A percentile compares a stretch with the other conserved stretches of the same genome.
These are phyloP conservation scores for Pachydiplax longipennis DNA, from an alignment of 2,888 invertebrate genomes.

Conservation along the genomic window DNA sequence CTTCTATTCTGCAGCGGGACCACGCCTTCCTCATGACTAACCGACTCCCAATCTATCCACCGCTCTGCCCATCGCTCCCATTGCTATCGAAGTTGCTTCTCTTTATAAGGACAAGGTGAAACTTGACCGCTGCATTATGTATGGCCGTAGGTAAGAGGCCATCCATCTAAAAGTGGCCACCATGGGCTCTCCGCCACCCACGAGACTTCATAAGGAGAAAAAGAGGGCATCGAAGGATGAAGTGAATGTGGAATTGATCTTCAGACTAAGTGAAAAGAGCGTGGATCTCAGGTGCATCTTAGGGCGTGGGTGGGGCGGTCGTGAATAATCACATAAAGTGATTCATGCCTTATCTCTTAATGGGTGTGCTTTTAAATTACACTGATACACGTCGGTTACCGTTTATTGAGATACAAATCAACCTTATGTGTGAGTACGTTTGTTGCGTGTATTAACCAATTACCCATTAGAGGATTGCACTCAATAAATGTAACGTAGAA, in stretches of 20 bases:
- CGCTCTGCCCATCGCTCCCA: background rate
- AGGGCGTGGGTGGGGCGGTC: no score
- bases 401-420: no score
- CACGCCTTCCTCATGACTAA: background rate
- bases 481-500: no score
- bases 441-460: no score
- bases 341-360: no score
- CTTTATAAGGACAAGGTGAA: conserved; percentile 41
- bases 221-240: background rate
- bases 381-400: no score
- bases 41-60: background rate
- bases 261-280: background rate
- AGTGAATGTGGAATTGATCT: conserved; percentile 26
- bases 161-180: conserved; percentile 10
- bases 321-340: no score
- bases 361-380: no score
- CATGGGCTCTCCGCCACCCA: background rate
- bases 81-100: background rate
- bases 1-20: background rate
- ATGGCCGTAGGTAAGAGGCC: background rate
- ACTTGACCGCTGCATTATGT: conserved; percentile 42
- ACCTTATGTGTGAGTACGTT: no score
- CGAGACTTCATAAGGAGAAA: background rate
- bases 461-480: no score
- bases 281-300: background rate